Base-by-base conservation (phyloP, 1,140 invertebrate genomes). In the Drosophila auraria region DNA sequence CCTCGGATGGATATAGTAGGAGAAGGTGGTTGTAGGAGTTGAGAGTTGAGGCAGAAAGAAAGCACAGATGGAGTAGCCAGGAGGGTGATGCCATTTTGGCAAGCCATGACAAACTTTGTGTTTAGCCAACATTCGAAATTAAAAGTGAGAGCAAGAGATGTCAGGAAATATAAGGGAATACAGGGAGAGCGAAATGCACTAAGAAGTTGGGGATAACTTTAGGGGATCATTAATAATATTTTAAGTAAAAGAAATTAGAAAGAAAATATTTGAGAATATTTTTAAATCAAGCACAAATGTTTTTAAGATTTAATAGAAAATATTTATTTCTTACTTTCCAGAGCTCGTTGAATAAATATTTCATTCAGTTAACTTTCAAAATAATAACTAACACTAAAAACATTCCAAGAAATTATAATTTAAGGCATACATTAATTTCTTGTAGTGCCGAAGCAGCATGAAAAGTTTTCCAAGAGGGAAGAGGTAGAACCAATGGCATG, bases 81-180 rank as follows among this genome's bases (percentile, higher is more conserved):
- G 1, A 14, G 30, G 30, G 15, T 25, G 71, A 53, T 61, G 51
- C 59, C 72, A 74, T 72, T 72, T 66, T 59, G 82, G 60, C 69
- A 84, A 63, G 73, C 71, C 66, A 77, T 83, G 80, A 72, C 83
- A 89, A 87, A 87, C 80, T 87, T 83, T 80, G 80, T 72, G 78
- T 81, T 87, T 87, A 53, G 77, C 73, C 84, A 83, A 83, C 60
- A 87, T 70, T 83, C 42, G 77, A 81, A 81, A 87, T 78, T 81
- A 75, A 75, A 80, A 78, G 64, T 53, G 14, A 49, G 64, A 60
- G 62, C 38, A 14, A 58, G 11, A 27, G 42, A 25, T 36, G 25
- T 17, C 58, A 42, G 40, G 11, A 53, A 30, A 30, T 30, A 5
- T 30, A 6, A 30, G 0, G 6, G 27, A 6, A 49, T 23, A 33